A percentile compares a stretch with the other conserved stretches of the same genome.
Evolutionary conservation across 2,113 vertebrate genomes (phyloP).

Genomic region (Perognathus longimembris): DNA sequence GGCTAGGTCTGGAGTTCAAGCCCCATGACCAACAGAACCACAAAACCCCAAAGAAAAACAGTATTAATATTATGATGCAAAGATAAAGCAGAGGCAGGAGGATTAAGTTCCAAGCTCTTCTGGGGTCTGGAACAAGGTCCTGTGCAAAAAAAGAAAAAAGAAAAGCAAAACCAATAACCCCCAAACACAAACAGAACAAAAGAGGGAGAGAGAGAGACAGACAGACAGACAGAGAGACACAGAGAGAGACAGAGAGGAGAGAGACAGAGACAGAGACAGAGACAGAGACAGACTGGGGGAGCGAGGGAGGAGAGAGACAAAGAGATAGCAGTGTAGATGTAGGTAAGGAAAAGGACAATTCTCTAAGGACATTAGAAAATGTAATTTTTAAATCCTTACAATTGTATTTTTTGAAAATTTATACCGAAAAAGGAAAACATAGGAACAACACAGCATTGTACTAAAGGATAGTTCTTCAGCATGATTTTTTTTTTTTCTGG

Average conservation of each 20-base stretch:
- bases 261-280: too few species aligned
- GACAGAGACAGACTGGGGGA: neutral
- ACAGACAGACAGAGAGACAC: neutral
- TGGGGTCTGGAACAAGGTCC: neutral
- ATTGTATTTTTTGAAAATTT: slow-evolving; percentile 52
- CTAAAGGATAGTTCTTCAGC: neutral
- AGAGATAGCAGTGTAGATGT: too few species aligned
- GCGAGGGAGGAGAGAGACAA: neutral
- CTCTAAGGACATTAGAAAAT: too few species aligned
- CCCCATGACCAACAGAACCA: too few species aligned
- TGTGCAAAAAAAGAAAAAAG: neutral
- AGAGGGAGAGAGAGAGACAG: too few species aligned
- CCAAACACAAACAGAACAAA: too few species aligned
- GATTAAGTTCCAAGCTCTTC: neutral
- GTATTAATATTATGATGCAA: too few species aligned
- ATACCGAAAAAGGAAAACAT: neutral
- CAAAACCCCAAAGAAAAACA: too few species aligned
- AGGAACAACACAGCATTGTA: neutral
- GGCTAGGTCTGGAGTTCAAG: too few species aligned
- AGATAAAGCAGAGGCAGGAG: neutral
- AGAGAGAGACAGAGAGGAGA: neutral
- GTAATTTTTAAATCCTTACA: neutral
- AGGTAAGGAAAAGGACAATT: too few species aligned
- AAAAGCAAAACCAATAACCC: too few species aligned
- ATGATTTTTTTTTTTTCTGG: neutral